Evolutionary conservation across 2,113 vertebrate species (phyloP), one percentile per base, ranked within the genome.

Genomic region (Cromileptes altivelis): DNA sequence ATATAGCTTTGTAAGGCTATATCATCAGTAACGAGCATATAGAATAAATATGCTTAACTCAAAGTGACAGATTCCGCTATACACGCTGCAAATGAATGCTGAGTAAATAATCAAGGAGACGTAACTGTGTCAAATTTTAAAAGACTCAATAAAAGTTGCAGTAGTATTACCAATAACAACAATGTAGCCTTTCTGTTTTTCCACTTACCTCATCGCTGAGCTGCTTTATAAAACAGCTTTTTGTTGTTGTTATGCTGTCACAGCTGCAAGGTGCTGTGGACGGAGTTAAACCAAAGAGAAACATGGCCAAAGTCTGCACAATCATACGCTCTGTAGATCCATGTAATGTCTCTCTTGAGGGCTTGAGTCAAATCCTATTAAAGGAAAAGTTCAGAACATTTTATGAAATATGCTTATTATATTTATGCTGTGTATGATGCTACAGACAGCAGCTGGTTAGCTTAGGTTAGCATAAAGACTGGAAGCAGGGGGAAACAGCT

Each of bases 171-270:
- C 73, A 82, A 82, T 77, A 87, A 85, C 76, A 84, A 91, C 88
- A 91, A 86, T 81, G 84, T 56, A 75, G 84, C 62, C 77, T 88
- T 88, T 90, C 82, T 89, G 78, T 87, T 93, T 90, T 93, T 94
- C 88, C 93, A 90, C 85, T 94, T 86, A 95, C 93, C 91, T 94
- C 94, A 94, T 73, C 61, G 10, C 60, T 10, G 33, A 80, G 82
- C 82, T 52, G 71, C 89, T 90, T 80, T 60, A 86, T 81, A 84
- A 86, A 90, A 92, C 86, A 86, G 73, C 68, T 77, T 85, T 71
- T 89, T 92, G 79, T 91, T 90, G 87, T 90, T 89, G 80, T 91
- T 87, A 80, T 87, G 90, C 81, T 87, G 88, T 86, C 84, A 82
- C 75, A 82, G 90, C 63, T 45, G 75, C 92, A 82, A 82, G 80